Conservation (phyloP, 2,113 vertebrate species). For the Pelobates fuscus region DNA sequence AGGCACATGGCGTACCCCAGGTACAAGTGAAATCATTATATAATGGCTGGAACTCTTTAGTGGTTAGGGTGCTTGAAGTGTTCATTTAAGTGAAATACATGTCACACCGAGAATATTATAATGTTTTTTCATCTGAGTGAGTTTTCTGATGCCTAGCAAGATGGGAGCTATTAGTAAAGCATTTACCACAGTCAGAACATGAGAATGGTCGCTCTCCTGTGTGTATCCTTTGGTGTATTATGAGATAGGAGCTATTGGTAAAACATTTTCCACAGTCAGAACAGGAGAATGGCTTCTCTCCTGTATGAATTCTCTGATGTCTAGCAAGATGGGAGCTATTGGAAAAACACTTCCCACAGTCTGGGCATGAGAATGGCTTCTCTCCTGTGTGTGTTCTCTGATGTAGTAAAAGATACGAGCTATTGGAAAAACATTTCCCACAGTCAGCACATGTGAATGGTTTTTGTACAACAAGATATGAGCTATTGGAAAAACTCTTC, state of each 20-base stretch:
- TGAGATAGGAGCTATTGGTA: constrained; percentile 60
- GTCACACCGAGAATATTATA: not conserved
- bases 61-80: no score
- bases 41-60: no score
- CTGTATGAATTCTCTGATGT: constrained; percentile 31
- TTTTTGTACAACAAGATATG: constrained; percentile 61
- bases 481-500: constrained; percentile 60
- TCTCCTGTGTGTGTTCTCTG: constrained; percentile 62
- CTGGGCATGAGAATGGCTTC: constrained; percentile 60
- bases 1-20: no score
- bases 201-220: constrained; percentile 61
- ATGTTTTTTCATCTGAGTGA: constrained; percentile 27
- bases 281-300: constrained; percentile 25
- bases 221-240: constrained; percentile 63
- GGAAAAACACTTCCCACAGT: constrained; percentile 57
- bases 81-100: constrained; percentile 27
- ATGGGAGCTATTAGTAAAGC: constrained; percentile 32
- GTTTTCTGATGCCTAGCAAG: constrained; percentile 53
- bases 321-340: constrained; percentile 53
- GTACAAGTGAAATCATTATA: no score
- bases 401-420: constrained; percentile 62
- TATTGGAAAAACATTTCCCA: constrained; percentile 60
- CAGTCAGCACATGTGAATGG: constrained; percentile 55
- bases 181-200: constrained; percentile 61
- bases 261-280: constrained; percentile 21